A percentile compares a stretch with the other conserved stretches of the same genome.
Evolutionary conservation across 2,888 invertebrate species (phyloP).

Genomic region (Lithophane ornitopus): DNA sequence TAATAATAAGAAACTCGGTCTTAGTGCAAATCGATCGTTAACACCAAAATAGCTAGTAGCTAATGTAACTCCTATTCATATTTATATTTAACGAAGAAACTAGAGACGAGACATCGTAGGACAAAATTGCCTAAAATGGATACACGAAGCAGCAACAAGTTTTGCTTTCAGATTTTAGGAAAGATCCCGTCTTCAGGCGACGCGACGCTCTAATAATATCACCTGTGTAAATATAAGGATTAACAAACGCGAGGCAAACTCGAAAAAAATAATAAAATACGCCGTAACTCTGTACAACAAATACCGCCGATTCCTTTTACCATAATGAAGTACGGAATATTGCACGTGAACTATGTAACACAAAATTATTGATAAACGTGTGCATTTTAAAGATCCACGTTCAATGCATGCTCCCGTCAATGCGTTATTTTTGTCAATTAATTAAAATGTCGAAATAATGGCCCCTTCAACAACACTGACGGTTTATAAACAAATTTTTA

Average conservation of each 20-base stretch:
- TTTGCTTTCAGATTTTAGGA: background rate
- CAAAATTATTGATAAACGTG: background rate
- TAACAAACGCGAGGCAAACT: too few species aligned
- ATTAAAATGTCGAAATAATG: conserved; percentile 68
- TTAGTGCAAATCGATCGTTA: too few species aligned
- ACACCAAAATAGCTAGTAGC: background rate
- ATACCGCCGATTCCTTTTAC: background rate
- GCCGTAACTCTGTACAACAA: background rate
- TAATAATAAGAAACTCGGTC: too few species aligned
- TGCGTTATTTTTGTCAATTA: conserved; percentile 62
- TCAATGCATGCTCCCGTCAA: conserved; percentile 43
- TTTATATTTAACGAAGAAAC: background rate
- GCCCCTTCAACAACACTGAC: conserved; percentile 64
- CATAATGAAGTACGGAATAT: background rate
- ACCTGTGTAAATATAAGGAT: background rate
- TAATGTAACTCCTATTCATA: background rate
- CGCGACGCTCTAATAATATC: background rate
- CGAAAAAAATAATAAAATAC: too few species aligned
- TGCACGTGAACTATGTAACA: background rate
- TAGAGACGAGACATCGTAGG: background rate
- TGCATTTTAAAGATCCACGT: conserved; percentile 49
- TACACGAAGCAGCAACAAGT: too few species aligned
- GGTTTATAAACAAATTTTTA: conserved; percentile 74
- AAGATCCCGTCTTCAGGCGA: background rate
- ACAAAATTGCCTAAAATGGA: background rate